Evolutionary conservation across 1,140 invertebrate species (phyloP).

Genomic region (Pachyrhynchus sulphureomaculatus): DNA sequence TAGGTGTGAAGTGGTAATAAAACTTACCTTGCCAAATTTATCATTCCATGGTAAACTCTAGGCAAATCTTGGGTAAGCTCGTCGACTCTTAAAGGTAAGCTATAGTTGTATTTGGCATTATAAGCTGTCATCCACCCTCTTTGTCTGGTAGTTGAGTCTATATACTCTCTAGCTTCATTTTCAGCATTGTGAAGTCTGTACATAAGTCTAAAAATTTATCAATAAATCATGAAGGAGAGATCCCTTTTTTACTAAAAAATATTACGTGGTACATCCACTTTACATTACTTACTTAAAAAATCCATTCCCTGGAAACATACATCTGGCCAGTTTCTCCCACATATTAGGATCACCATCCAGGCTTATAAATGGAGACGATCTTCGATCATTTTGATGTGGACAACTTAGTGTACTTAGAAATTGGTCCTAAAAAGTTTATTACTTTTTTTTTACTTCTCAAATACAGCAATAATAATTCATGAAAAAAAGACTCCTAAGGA

Average conservation of each 20-base stretch:
- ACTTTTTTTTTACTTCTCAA: no score
- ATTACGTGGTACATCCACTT: no score
- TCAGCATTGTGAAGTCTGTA: conserved; percentile 58
- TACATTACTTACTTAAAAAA: conserved; percentile 27
- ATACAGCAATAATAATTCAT: no score
- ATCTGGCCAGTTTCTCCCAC: conserved; percentile 60
- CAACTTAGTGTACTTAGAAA: conserved; percentile 61
- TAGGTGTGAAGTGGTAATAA: neutral
- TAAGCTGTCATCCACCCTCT: conserved; percentile 77
- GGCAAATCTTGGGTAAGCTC: conserved; percentile 67
- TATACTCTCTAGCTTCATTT: conserved; percentile 53
- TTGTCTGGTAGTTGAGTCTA: conserved; percentile 49
- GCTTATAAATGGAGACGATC: conserved; percentile 52
- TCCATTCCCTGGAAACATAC: conserved; percentile 59
- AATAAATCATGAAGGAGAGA: no score
- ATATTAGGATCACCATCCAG: conserved; percentile 61
- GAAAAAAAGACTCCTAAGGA: no score
- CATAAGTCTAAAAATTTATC: conserved; percentile 56
- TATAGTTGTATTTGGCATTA: conserved; percentile 76
- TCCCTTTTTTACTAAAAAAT: no score
- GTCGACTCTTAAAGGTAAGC: conserved; percentile 70
- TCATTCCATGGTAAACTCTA: conserved; percentile 61
- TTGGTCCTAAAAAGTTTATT: conserved; percentile 46
- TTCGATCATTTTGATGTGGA: conserved; percentile 41
- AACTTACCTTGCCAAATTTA: conserved; percentile 57